Conservation (phyloP, 2,888 invertebrate genomes). For the Sinodicranocentrus sp. region DNA sequence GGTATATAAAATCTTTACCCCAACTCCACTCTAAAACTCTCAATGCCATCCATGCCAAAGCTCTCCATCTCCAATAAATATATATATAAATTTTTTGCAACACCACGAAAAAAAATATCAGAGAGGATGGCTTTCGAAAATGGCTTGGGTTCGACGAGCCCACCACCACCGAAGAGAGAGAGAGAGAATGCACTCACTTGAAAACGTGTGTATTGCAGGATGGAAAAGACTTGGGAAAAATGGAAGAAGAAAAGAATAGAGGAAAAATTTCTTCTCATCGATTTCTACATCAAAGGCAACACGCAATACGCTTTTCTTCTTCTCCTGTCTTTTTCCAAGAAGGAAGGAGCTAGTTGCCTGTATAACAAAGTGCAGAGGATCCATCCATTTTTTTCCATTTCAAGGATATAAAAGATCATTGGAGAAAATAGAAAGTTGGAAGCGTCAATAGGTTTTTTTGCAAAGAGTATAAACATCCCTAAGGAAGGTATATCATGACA, state of each 20-base stretch:
- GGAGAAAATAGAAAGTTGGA: conserved; percentile 27
- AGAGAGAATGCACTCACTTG: conserved; percentile 37
- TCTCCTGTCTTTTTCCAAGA: conserved; percentile 7
- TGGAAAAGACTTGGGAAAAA: conserved; percentile 12
- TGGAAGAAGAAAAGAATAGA: conserved; percentile 45
- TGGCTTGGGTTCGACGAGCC: too few species aligned
- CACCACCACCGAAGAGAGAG: too few species aligned
- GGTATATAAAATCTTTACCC: too few species aligned
- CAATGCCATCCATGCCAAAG: too few species aligned
- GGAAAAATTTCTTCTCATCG: conserved; percentile 57
- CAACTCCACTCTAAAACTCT: too few species aligned
- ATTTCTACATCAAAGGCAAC: conserved; percentile 69
- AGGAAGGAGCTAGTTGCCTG: conserved; percentile 2
- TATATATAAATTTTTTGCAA: too few species aligned
- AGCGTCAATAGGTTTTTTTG: neutral
- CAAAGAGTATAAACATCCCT: neutral
- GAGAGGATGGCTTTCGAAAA: conserved; percentile 5
- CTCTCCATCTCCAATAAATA: too few species aligned
- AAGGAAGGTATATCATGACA: too few species aligned
- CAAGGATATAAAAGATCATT: conserved; percentile 3
- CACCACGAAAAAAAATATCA: conserved; percentile 3
- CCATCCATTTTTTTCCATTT: conserved; percentile 13
- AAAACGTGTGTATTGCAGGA: neutral
- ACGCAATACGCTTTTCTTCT: conserved; percentile 22
- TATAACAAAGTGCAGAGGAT: conserved; percentile 14